These are phyloP conservation scores for Apostichopus parvimensis DNA, from an alignment of 35 echinoderm and acorn worm species.

Conservation along the genomic window DNA sequence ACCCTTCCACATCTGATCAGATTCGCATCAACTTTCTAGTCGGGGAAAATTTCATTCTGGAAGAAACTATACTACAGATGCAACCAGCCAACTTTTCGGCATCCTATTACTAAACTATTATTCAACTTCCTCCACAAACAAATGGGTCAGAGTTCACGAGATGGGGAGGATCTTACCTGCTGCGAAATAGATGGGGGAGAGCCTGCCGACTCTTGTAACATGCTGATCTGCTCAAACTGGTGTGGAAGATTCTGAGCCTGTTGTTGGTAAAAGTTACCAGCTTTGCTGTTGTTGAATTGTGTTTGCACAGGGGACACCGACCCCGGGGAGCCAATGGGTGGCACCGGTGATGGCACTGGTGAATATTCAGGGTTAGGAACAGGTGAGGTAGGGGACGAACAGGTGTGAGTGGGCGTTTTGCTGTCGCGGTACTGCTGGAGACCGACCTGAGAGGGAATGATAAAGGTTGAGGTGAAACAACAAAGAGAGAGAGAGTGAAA, in stretches of 20 bases:
- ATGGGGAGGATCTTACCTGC: background rate
- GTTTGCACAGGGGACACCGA: slow-evolving; percentile 50
- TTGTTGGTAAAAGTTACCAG: slow-evolving; percentile 55
- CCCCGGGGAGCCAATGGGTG: slow-evolving; percentile 68
- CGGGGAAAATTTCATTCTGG: too few relatives aligned
- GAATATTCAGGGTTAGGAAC: slow-evolving; percentile 89
- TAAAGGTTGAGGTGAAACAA: background rate
- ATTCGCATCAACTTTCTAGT: too few relatives aligned
- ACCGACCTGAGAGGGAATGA: slow-evolving; percentile 56
- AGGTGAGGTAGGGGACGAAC: slow-evolving; percentile 95
- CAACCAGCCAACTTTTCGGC: too few relatives aligned
- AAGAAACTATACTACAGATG: too few relatives aligned
- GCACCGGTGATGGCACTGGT: slow-evolving; percentile 75
- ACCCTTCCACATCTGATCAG: too few relatives aligned
- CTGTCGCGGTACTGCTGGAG: slow-evolving; percentile 92
- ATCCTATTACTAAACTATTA: too few relatives aligned
- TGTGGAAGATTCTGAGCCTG: slow-evolving; percentile 76
- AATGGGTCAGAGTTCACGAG: too few relatives aligned
- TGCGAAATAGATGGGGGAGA: slow-evolving; percentile 33
- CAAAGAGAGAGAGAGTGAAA: background rate
- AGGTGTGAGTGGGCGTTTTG: slow-evolving; percentile 64
- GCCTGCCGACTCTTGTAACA: slow-evolving; percentile 67
- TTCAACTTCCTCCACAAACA: too few relatives aligned
- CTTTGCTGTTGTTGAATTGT: slow-evolving; percentile 71
- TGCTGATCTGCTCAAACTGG: slow-evolving; percentile 91